Conservation (phyloP, 2,113 vertebrate species). For the Podarcis muralis region DNA sequence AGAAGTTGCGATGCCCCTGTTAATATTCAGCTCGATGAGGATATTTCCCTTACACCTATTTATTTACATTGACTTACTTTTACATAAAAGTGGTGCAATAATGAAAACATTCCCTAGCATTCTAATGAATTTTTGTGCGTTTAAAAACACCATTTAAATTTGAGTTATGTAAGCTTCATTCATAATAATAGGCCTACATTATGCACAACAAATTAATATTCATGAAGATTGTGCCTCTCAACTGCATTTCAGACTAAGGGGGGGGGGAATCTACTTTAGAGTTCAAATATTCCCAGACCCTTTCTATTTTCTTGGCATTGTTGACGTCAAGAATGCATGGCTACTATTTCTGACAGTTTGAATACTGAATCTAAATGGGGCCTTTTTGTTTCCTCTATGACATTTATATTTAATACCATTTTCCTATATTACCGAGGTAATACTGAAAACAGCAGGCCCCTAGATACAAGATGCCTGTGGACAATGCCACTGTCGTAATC, state of each 20-base stretch:
- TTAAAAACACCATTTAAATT: conserved; percentile 34
- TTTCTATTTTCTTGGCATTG: conserved; percentile 7
- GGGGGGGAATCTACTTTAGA: not conserved
- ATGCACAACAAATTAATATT: conserved; percentile 47
- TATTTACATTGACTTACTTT: conserved; percentile 63
- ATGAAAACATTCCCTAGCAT: conserved; percentile 62
- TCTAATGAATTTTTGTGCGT: conserved; percentile 5
- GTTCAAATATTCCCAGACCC: not conserved
- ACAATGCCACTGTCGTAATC: rapidly evolving
- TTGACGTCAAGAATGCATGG: rapidly evolving
- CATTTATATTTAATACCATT: not conserved
- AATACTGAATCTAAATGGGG: not conserved
- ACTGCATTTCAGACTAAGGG: not conserved
- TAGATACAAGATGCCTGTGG: not conserved
- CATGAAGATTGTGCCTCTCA: not conserved
- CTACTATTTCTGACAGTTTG: conserved; percentile 2
- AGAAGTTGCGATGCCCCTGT: conserved; percentile 23
- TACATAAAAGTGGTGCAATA: conserved; percentile 66
- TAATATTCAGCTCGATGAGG: conserved; percentile 15
- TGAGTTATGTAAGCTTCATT: conserved; percentile 49
- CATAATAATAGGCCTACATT: conserved; percentile 40
- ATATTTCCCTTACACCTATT: conserved; percentile 47
- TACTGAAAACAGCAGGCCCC: not conserved
- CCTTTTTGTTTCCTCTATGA: rapidly evolving
- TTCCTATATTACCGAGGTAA: not conserved